These are phyloP conservation scores for Salvelinus namaycush DNA, from an alignment of 2,113 vertebrate genomes.

Conservation along the genomic window DNA sequence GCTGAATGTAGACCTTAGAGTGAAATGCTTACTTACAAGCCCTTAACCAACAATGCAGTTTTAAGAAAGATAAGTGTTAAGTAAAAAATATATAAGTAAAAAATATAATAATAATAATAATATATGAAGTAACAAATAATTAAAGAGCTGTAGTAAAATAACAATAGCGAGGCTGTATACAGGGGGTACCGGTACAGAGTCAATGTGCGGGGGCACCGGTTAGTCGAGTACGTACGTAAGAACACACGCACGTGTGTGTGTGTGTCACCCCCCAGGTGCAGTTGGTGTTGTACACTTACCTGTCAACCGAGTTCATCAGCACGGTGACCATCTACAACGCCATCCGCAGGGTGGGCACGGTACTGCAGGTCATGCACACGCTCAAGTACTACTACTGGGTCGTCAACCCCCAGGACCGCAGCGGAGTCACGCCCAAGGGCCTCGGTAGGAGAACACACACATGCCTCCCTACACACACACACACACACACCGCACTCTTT, in stretches of 20 bases:
- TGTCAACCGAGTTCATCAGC: constrained; percentile 95
- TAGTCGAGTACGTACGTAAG: too few species aligned
- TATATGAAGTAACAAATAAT: too few species aligned
- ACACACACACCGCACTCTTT: not conserved
- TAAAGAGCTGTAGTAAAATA: too few species aligned
- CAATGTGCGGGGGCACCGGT: too few species aligned
- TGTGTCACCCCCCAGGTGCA: constrained; percentile 80
- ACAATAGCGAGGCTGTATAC: not conserved
- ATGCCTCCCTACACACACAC: not conserved
- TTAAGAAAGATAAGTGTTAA: too few species aligned
- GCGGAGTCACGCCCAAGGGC: constrained; percentile 90
- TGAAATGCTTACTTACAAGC: too few species aligned
- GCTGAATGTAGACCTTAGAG: too few species aligned
- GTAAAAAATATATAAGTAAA: too few species aligned
- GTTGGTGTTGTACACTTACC: constrained; percentile 89
- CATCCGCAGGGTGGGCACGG: constrained; percentile 90
- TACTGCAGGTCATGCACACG: constrained; percentile 93
- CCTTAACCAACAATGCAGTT: too few species aligned
- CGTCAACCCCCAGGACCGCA: constrained; percentile 92
- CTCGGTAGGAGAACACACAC: constrained; percentile 72
- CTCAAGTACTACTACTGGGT: constrained; percentile 98
- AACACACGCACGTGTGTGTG: too few species aligned
- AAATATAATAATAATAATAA: too few species aligned
- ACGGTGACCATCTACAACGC: constrained; percentile 95
- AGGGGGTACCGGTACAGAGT: too few species aligned